Base-by-base conservation (phyloP, 1,140 invertebrate species). In the Drosophila chauvacae region DNA sequence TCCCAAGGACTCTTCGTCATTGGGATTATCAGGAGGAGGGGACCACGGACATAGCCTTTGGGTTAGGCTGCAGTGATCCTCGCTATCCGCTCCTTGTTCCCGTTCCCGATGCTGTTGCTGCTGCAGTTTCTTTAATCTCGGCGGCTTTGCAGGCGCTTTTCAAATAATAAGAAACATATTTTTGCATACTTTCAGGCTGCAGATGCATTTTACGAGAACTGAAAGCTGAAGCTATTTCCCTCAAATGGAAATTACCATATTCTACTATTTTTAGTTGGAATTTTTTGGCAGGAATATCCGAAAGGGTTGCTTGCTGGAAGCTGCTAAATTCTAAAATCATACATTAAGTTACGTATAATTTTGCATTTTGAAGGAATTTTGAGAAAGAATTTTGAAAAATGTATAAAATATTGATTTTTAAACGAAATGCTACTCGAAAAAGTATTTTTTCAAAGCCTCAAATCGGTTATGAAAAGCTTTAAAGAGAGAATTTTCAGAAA, bases 81-180 rank as follows among this genome's bases (percentile, higher is more conserved):
- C 44, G 14, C 7, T 42, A n/a, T 72, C 30, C 9, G 18, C 18
- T 42, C 20, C 7, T 6, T 57, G 39, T 44, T 18, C 11, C 33
- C 28, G 44, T 44, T 18, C 20, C 26, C 28, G 39, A 7, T 47
- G 50, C n/a, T 60, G 53, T 20, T 37, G 42, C 23, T 18, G 20
- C 44, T 13, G 30, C n/a, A 35, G 53, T n/a, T 48, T 73, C 48
- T 57, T 80, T 7, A 66, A 41, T 11, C 77, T 59, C 23, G 70
- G 77, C 10, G 77, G 77, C 13, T 78, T 79, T 7, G 55, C 39
- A 4, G 75, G 75, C 16, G 75, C 75, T 77, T 77, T 44, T 42
- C 26, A 58, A 57, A 62, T 33, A 57, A 62, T 1, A 39, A 28
- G 1, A 28, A 68, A 39, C 16, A 68, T 44, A 35, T 37, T 37